Base-by-base conservation (phyloP, 2,888 invertebrate genomes). In the Amiota mariae region DNA sequence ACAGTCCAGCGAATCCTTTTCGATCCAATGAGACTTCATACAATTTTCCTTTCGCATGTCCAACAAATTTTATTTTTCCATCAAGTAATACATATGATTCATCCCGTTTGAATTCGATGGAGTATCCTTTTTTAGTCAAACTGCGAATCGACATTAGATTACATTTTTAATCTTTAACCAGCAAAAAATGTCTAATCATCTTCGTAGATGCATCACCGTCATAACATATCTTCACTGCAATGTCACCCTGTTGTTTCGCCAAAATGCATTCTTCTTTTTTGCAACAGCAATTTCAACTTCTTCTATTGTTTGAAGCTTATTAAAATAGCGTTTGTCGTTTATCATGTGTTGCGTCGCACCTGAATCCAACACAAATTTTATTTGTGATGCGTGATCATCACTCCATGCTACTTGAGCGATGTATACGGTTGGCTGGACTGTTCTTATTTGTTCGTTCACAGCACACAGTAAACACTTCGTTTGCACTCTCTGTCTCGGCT, bases 51-150 rank as follows among this genome's bases (percentile, higher is more conserved):
- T 51, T 51, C 2, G 51, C 51, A 51, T 4, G n/a, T 51, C 51
- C 51, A 51, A n/a, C 51, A 51, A 51, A 51, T 51, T 51, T 51
- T 51, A 51, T 51, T 51, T 51, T n/a, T 51, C 51, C 51, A 51
- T 4, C n/a, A 13, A 2, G 51, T n/a, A 51, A 51, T 51, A 51
- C 51, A 51, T 51, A 4, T 51, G 51, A 1, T 11, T 51, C n/a
- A n/a, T 51, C 51, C 51, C 51, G 2, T 51, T 51, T 51, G 51
- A 51, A 51, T 2, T 51, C 51, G 51, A 49, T 49, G 49, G 49
- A 49, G 49, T 49, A 49, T 49, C n/a, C 51, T n/a, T 51, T 51
- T 51, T 51, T 51, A 51, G 51, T 4, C 51, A 51, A 51, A 51
- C 2, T 51, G 51, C 51, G 51, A 51, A 51, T 51, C 51, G 51